Conservation (phyloP, 2,113 vertebrate genomes). For the Cyanoramphus novaezelandiae region DNA sequence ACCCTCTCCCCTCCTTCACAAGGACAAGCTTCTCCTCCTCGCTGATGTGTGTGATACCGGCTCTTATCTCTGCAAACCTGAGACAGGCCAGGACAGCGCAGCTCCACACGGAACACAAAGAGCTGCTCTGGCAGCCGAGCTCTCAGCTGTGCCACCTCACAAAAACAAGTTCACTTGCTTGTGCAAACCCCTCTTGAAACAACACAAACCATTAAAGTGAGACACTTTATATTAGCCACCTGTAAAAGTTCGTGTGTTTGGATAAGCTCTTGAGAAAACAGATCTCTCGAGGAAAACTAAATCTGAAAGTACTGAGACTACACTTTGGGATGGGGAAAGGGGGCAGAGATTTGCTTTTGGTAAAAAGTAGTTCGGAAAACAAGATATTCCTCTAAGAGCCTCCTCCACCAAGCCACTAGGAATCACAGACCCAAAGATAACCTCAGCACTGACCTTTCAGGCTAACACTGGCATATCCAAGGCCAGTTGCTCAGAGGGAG, state of each 20-base stretch:
- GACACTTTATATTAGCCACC: background rate
- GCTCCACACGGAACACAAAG: background rate
- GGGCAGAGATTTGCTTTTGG: background rate
- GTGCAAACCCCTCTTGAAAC: background rate
- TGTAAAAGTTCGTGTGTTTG: background rate
- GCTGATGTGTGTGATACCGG: background rate
- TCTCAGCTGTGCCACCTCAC: background rate
- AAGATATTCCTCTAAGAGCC: background rate
- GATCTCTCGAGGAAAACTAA: background rate
- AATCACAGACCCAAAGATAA: background rate
- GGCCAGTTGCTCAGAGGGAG: background rate
- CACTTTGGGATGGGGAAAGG: fast-evolving
- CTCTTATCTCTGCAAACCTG: background rate
- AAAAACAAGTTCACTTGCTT: background rate
- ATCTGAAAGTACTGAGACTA: background rate
- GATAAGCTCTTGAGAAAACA: background rate
- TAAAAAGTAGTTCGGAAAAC: background rate
- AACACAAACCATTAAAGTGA: background rate
- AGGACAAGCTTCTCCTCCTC: background rate
- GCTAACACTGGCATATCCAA: background rate
- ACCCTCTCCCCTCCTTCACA: background rate
- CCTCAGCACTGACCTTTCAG: background rate
- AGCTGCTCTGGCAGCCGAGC: background rate
- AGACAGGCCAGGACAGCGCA: background rate
- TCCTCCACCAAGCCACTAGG: background rate